These are phyloP conservation scores for Murina feae DNA, from an alignment of 2,113 vertebrate genomes.

Conservation along the genomic window DNA sequence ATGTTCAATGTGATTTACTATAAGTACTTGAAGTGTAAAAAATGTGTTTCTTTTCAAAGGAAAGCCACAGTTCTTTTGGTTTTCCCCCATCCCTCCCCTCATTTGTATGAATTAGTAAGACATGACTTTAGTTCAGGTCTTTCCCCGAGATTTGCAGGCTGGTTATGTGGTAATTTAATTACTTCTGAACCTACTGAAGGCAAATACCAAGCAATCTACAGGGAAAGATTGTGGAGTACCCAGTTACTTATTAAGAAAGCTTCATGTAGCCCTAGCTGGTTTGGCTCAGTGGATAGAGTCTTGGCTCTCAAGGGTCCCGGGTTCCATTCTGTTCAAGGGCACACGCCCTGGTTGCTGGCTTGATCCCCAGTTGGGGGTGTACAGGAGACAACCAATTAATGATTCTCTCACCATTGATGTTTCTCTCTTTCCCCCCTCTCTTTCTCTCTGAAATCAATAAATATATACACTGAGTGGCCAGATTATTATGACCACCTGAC, in stretches of 20 bases:
- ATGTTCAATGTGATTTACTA: slow-evolving; percentile 62
- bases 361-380: no score
- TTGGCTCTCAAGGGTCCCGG: no score
- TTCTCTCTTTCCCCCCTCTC: no score
- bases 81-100: not conserved
- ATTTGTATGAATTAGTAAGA: slow-evolving; percentile 45
- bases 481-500: no score
- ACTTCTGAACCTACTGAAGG: slow-evolving; percentile 18
- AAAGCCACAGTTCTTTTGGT: slow-evolving; percentile 30
- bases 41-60: slow-evolving; percentile 55
- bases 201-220: not conserved
- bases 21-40: slow-evolving; percentile 48
- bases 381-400: no score
- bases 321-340: no score
- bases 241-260: slow-evolving; percentile 2
- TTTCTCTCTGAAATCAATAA: no score
- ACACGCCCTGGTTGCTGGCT: no score
- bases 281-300: no score
- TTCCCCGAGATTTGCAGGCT: not conserved
- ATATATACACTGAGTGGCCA: no score
- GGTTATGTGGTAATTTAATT: slow-evolving; percentile 1
- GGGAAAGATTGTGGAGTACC: not conserved
- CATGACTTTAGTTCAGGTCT: not conserved
- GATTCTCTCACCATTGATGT: no score
- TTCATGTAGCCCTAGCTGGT: not conserved